Evolutionary conservation across 2,888 invertebrate species (phyloP), one percentile per base, ranked within the genome.

Genomic region (Rhagonycha fulva): DNA sequence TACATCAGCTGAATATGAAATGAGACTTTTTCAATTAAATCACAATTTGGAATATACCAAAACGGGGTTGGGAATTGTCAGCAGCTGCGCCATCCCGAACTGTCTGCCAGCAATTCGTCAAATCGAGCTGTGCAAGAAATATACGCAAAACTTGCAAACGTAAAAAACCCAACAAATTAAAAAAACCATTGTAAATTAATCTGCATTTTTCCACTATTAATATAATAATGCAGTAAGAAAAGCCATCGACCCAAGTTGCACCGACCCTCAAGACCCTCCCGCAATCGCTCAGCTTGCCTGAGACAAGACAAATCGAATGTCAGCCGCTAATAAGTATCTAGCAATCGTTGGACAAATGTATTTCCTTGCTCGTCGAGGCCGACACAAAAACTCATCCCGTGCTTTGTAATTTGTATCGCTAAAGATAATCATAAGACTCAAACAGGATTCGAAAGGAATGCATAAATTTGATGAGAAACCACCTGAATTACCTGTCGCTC

Each of bases 271-370:
- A 78, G 82, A 83, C 83, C 84, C 84, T 82, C 84, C 83, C 82
- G 86, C 86, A 85, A 87, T 87, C 87, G 87, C 85, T 87, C 87
- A 86, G 85, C 83, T 84, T 83, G 83, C 82, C 85, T 83, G 85
- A 85, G 87, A 87, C 87, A 88, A 88, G 89, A 89, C 89, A 89
- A 89, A 89, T 89, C 89, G 89, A 88, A 88, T 87, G 88, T 89
- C 89, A 88, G 88, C 86, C 88, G 85, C 87, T 89, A 89, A 89
- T 89, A 89, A 89, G 89, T 88, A 88, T 87, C 88, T 87, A 86
- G 87, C 86, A 87, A 86, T 86, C 84, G 87, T 84, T 83, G 88
- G 87, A 88, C 88, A 88, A 87, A 88, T 87, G 87, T 87, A 88
- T 88, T 87, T 86, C 86, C 86, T 86, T 86, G 86, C 84, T 85